These are phyloP conservation scores for Cossypha polioptera DNA, from an alignment of 2,797 vertebrate species.

Conservation along the genomic window DNA sequence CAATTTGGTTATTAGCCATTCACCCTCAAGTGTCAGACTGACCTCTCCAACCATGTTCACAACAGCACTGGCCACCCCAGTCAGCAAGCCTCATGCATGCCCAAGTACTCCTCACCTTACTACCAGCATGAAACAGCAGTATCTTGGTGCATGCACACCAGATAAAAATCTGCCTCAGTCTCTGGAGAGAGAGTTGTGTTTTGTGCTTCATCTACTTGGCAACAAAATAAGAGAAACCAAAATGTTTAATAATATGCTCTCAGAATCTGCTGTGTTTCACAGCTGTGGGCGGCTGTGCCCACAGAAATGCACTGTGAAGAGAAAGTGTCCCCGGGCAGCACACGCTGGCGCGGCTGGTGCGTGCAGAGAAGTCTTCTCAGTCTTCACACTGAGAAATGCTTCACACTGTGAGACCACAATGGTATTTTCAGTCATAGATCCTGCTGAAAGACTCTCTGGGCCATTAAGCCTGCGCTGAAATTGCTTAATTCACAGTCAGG, in stretches of 20 bases:
- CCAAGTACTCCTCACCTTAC: not conserved
- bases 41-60: not conserved
- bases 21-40: not conserved
- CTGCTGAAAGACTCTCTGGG: not conserved
- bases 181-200: not conserved
- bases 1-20: not conserved
- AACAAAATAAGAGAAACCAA: slow-evolving; percentile 19
- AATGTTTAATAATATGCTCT: slow-evolving; percentile 39
- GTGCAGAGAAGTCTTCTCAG: not conserved
- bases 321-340: not conserved
- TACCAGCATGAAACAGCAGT: not conserved
- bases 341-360: not conserved
- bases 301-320: not conserved
- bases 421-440: not conserved
- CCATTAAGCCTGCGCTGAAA: not conserved
- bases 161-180: not conserved
- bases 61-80: not conserved
- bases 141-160: not conserved
- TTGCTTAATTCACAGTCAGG: not conserved
- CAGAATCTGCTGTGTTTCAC: slow-evolving; percentile 25
- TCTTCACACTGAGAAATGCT: not conserved
- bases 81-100: not conserved
- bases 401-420: not conserved
- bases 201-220: slow-evolving; percentile 17
- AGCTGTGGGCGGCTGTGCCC: slow-evolving; percentile 33